Evolutionary conservation across 2,888 invertebrate genomes (phyloP).

Genomic region (Plagiodera versicolora): DNA sequence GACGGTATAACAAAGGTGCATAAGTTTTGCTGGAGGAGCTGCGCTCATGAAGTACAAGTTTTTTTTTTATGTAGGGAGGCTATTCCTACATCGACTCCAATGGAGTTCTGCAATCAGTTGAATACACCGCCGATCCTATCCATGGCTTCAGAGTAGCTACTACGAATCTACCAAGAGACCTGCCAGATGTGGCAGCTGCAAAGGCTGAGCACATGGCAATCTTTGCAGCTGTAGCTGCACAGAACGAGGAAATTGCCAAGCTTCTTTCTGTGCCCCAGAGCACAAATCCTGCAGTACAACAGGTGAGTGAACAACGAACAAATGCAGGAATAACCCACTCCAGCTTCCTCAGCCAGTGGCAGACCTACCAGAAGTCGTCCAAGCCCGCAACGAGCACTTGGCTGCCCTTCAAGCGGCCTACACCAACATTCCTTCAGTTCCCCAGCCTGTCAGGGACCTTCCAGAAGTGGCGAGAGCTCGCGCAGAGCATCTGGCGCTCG

Average conservation of each 20-base stretch:
- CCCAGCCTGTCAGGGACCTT: slow-evolving; percentile 51
- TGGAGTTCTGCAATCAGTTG: slow-evolving; percentile 65
- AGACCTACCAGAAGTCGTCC: slow-evolving; percentile 49
- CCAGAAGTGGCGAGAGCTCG: slow-evolving; percentile 49
- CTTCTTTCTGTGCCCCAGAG: slow-evolving; percentile 38
- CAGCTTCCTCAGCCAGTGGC: slow-evolving; percentile 50
- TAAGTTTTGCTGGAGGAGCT: too few relatives aligned
- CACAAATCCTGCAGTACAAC: slow-evolving; percentile 39
- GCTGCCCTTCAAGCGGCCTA: slow-evolving; percentile 46
- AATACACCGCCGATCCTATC: slow-evolving; percentile 64
- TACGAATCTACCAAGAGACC: slow-evolving; percentile 63
- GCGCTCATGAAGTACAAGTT: too few relatives aligned
- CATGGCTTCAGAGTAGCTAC: slow-evolving; percentile 69
- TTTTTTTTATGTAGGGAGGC: slow-evolving; percentile 62
- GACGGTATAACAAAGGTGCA: slow-evolving; percentile 60
- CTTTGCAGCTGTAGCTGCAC: slow-evolving; percentile 45
- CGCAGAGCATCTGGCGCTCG: slow-evolving; percentile 46
- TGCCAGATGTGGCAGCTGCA: slow-evolving; percentile 51
- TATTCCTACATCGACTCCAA: slow-evolving; percentile 71
- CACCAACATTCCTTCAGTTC: slow-evolving; percentile 34
- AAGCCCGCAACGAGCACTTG: slow-evolving; percentile 47
- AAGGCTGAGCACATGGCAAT: slow-evolving; percentile 49
- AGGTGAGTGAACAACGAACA: slow-evolving; percentile 15
- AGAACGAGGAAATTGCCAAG: slow-evolving; percentile 40
- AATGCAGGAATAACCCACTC: too few relatives aligned